phyloP scores from a whole-genome alignment of 2,113 vertebrate species.

The Aegotheles bennettii region DNA sequence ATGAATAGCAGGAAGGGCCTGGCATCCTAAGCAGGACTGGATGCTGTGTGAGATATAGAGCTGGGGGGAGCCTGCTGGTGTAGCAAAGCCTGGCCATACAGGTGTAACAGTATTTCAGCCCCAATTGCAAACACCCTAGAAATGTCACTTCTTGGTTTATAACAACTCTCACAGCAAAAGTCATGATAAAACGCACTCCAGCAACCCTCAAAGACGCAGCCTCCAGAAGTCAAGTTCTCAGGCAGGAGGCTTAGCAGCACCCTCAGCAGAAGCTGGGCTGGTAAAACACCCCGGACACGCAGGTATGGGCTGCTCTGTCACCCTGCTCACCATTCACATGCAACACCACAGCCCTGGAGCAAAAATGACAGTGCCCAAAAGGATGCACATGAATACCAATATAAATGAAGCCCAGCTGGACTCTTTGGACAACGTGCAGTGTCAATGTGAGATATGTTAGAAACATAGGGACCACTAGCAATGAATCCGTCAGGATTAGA shows the following conservation, averaged over 20 bases:
- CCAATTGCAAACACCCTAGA: background rate
- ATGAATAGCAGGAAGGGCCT: background rate
- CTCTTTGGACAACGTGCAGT: background rate
- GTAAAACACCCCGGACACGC: background rate
- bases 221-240: background rate
- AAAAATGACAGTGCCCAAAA: background rate
- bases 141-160: fast-evolving
- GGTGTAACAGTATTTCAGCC: background rate
- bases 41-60: background rate
- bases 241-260: background rate
- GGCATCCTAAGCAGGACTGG: background rate
- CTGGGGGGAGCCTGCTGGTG: background rate
- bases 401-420: background rate
- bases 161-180: background rate
- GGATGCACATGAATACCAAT: background rate
- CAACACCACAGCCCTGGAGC: background rate
- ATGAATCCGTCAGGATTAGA: background rate
- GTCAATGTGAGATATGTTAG: background rate
- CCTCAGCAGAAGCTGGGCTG: background rate
- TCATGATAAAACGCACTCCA: background rate
- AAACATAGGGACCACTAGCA: fast-evolving
- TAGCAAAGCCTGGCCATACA: background rate
- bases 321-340: background rate
- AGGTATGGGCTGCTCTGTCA: fast-evolving
- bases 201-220: too few species aligned